phyloP scores from a whole-genome alignment of 2,797 vertebrate genomes.

The Megaceryle alcyon region DNA sequence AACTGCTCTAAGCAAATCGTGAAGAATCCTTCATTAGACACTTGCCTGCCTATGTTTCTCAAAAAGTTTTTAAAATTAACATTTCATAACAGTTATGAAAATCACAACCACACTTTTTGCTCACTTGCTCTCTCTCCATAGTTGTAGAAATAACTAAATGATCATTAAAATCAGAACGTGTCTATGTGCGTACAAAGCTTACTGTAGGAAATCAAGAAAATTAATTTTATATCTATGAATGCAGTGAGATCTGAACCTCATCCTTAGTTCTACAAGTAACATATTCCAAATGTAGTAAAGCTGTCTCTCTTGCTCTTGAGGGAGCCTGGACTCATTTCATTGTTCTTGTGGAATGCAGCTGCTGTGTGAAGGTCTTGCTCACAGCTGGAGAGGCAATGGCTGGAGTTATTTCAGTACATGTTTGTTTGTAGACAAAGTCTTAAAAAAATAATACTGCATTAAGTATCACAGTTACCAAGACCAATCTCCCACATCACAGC shows the following conservation, averaged over 20 bases:
- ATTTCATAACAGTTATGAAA: neutral
- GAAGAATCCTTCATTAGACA: neutral
- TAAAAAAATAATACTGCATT: slow-evolving; percentile 7
- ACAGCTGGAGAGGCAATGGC: neutral
- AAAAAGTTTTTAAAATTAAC: neutral
- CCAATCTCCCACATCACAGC: neutral
- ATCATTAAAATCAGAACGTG: neutral
- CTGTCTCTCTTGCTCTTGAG: neutral
- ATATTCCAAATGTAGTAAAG: neutral
- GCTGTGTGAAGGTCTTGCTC: slow-evolving; percentile 10
- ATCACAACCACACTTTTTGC: neutral
- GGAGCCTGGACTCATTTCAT: neutral
- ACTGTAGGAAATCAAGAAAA: neutral
- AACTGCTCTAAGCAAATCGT: neutral
- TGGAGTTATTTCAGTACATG: neutral
- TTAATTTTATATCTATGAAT: neutral
- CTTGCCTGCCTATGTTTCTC: neutral
- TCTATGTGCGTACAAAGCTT: neutral
- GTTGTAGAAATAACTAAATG: neutral
- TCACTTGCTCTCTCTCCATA: neutral
- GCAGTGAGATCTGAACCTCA: neutral
- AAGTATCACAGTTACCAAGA: neutral
- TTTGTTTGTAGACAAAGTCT: slow-evolving; percentile 12
- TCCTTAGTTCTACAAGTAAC: neutral
- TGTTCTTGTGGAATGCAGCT: slow-evolving; percentile 25